Base-by-base conservation (phyloP, 2,113 vertebrate genomes). In the Aphelocoma coerulescens region DNA sequence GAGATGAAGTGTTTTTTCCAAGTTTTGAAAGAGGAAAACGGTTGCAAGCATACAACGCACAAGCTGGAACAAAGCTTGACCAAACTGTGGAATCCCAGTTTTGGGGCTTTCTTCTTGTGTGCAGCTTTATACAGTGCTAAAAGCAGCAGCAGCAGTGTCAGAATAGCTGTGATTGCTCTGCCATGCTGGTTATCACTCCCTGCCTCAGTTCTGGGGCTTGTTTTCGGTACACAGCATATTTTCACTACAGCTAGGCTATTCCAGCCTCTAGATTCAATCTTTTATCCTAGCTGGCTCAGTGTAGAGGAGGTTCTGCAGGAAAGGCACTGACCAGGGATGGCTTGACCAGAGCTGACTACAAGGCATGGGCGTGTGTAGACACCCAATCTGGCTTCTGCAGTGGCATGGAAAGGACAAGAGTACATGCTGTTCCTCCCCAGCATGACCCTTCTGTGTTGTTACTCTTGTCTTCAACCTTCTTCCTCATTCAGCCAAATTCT, bases 311-410 rank as follows among this genome's bases (percentile, higher is more conserved):
- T 19, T 89, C 28, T 79, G 15, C 41, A 82, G 49, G 28, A 84
- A 48, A 33, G 10, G 4, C 46, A 23, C 4, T 73, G 41, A 55
- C 4, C 4, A 39, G 7, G 0, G 1, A n/a, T 66, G 55, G 5
- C 7, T 7, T 54, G 41, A 12, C 28, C 10, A 37, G 30, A 16
- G 27, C 12, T 88, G 39, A 68, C 30, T n/a, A 16, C 1, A 0
- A 43, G 30, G 21, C 4, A 4, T 33, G 27, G 26, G 11, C 18
- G 2, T 22, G 2, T 16, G 10, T 24, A 7, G 33, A 55, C n/a
- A 57, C 11, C 13, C 0, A 1, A 5, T 28, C 26, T 37, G 48
- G 28, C 43, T 66, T 44, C 41, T 17, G 5, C 13, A 15, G 6
- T 32, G 55, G 28, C 11, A 3, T 4, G 0, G 16, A 77, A 86